phyloP scores from a whole-genome alignment of 2,113 vertebrate genomes.

The Spea bombifrons region DNA sequence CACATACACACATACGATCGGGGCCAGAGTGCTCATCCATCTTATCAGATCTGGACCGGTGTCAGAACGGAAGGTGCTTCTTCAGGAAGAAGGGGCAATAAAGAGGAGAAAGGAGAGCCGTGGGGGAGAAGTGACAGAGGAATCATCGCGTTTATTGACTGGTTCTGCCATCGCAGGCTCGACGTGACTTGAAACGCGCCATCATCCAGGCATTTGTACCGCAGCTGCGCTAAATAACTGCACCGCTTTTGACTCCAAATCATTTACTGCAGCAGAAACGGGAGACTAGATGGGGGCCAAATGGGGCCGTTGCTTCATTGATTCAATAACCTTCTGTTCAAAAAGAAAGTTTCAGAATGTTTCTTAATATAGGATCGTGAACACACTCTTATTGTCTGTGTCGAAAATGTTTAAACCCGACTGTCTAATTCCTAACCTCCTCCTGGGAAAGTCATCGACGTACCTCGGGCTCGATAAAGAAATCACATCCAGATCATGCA shows the following conservation, averaged over 20 bases:
- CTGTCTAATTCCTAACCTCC: constrained; percentile 5
- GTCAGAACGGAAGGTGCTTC: constrained; percentile 10
- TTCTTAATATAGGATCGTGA: no score
- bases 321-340: no score
- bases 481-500: background rate
- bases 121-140: background rate
- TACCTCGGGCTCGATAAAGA: background rate
- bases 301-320: no score
- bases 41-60: constrained; percentile 40
- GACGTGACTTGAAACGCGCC: background rate
- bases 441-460: constrained; percentile 12
- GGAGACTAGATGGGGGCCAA: no score
- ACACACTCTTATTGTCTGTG: constrained; percentile 16
- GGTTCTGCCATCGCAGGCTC: constrained; percentile 17
- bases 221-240: background rate
- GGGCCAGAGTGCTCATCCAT: constrained; percentile 14
- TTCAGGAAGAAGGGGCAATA: background rate
- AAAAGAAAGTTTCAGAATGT: no score
- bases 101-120: constrained; percentile 3
- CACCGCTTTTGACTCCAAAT: background rate
- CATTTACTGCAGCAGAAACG: no score
- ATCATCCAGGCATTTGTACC: background rate
- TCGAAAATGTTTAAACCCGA: constrained; percentile 27
- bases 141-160: constrained; percentile 11
- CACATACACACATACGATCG: constrained; percentile 13